Base-by-base conservation (phyloP, 1,140 invertebrate species). In the Drosophila sp. region DNA sequence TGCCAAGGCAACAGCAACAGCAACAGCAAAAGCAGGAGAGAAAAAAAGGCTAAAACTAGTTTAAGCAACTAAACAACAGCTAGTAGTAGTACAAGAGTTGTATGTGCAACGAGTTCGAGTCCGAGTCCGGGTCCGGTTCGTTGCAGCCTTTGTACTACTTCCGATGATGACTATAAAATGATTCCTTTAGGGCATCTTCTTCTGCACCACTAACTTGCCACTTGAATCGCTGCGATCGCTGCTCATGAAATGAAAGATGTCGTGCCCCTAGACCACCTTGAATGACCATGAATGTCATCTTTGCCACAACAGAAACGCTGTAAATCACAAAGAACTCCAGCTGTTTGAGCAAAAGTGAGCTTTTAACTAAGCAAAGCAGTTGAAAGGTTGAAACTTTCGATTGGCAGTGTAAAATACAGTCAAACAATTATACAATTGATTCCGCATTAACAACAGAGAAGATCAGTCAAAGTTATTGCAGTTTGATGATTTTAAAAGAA, bases 111-210 rank as follows among this genome's bases (percentile, higher is more conserved):
- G 9, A 38, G 34, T 38, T 11, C 9, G 8, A 36, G 36, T 38
- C 2, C 11, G 36, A 38, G 1, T 38, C 4, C 11, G 9, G n/a
- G 36, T 56, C 50, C 32, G 40, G 50, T 62, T 54, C 25, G 16
- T 4, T 46, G 27, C 1, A 21, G 65, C 72, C 61, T 74, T 64
- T 58, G 72, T 70, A 61, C 63, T 65, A 82, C 79, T 82, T 75
- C 80, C 79, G 79, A 83, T 83, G 79, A 82, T 82, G 79, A 79
- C 76, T 82, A 78, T 83, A 75, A 82, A 82, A 84, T 86, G 74
- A 86, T 81, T 78, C 82, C 81, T 84, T 76, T 29, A 70, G 82
- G 82, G 70, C 81, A 81, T 65, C 78, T 76, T 66, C 48, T 59
- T 59, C n/a, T n/a, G n/a, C n/a, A n/a, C n/a, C 74, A 40, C 34